Evolutionary conservation across 2,113 vertebrate species (phyloP).

Genomic region (Serilophus lunatus): DNA sequence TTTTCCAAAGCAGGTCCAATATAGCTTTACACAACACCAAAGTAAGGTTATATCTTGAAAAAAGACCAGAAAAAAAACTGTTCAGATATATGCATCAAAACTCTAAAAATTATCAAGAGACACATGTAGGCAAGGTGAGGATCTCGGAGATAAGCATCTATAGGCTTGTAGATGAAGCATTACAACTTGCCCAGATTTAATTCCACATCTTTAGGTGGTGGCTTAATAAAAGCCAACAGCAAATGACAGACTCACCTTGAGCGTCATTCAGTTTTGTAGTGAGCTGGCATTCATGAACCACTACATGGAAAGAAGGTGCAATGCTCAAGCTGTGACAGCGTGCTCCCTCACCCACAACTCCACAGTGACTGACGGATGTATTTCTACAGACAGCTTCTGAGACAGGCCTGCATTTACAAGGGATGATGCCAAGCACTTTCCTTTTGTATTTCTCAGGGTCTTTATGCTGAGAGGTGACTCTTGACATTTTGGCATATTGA

Average conservation of each 20-base stretch:
- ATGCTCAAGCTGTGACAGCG: rapidly evolving
- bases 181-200: background rate
- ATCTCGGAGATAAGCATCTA: background rate
- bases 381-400: background rate
- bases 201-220: background rate
- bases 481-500: constrained; percentile 34
- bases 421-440: constrained; percentile 9
- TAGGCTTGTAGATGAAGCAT: background rate
- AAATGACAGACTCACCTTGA: background rate
- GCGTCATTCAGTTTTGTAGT: background rate
- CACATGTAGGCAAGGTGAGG: background rate
- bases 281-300: background rate
- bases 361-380: background rate
- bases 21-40: background rate
- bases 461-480: background rate
- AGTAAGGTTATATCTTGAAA: background rate
- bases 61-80: background rate
- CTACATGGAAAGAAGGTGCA: background rate
- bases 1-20: background rate
- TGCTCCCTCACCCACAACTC: background rate
- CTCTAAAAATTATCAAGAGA: background rate
- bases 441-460: background rate
- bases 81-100: background rate
- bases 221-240: background rate
- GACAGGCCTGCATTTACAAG: background rate